Conservation (phyloP, 2,888 invertebrate genomes). For the Agriopis leucophaearia region DNA sequence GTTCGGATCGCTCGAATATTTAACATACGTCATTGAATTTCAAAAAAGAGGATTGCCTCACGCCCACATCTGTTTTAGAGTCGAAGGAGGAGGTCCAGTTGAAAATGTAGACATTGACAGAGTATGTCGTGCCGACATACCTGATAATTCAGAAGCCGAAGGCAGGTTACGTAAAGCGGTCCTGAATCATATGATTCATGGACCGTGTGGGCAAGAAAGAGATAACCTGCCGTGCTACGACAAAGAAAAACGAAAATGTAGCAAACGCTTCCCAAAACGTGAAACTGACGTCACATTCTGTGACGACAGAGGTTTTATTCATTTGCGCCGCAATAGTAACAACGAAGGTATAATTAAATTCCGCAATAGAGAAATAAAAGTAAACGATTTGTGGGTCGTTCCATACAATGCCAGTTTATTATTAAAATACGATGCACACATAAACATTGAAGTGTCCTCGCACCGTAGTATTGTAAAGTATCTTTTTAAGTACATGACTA, state of each 20-base stretch:
- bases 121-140: too few relatives aligned
- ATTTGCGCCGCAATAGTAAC: conserved; percentile 13
- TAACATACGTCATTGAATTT: conserved; percentile 20
- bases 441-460: conserved; percentile 17
- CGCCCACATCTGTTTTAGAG: too few relatives aligned
- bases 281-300: conserved; percentile 8
- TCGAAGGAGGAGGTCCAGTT: too few relatives aligned
- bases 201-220: conserved; percentile 10
- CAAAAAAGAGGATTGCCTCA: conserved; percentile 17
- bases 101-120: too few relatives aligned
- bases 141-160: background rate
- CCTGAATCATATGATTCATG: conserved; percentile 6
- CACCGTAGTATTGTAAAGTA: background rate
- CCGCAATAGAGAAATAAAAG: background rate
- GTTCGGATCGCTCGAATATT: conserved; percentile 11
- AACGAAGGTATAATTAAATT: conserved; percentile 7
- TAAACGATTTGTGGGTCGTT: background rate
- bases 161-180: background rate
- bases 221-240: conserved; percentile 14
- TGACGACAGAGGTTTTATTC: conserved; percentile 1
- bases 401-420: background rate
- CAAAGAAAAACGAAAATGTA: conserved; percentile 9
- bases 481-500: conserved; percentile 15
- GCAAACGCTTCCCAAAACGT: conserved; percentile 19
- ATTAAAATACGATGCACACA: background rate